Percentiles rank a stretch among this genome's conserved stretches.
phyloP scores from a whole-genome alignment of 2,888 invertebrate genomes.

The Girardia tigrina region DNA sequence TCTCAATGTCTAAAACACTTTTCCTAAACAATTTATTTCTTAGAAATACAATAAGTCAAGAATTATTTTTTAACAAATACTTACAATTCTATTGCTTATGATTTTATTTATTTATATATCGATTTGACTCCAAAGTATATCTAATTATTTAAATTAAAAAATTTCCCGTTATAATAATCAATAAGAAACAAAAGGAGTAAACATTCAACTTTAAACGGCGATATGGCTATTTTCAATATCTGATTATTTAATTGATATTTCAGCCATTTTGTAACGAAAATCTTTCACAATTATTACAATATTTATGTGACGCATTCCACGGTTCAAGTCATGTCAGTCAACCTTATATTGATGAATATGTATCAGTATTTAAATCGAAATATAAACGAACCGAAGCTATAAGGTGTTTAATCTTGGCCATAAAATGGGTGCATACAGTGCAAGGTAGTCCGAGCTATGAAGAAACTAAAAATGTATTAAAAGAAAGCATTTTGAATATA shows the following conservation, averaged over 20 bases:
- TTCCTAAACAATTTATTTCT: too few relatives aligned
- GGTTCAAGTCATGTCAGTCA: not conserved
- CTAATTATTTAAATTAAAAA: too few relatives aligned
- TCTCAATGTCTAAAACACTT: too few relatives aligned
- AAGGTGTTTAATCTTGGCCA: not conserved
- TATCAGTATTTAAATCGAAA: not conserved
- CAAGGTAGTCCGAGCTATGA: conserved; percentile 13
- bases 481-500: not conserved
- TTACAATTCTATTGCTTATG: too few relatives aligned
- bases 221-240: too few relatives aligned
- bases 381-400: not conserved
- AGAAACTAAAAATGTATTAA: not conserved
- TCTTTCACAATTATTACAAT: not conserved
- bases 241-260: not conserved
- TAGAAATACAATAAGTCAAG: too few relatives aligned
- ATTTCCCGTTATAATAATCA: too few relatives aligned
- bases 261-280: not conserved
- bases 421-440: not conserved
- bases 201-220: too few relatives aligned
- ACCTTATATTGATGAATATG: not conserved
- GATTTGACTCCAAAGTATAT: too few relatives aligned
- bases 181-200: too few relatives aligned
- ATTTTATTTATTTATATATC: too few relatives aligned
- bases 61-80: too few relatives aligned
- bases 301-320: conserved; percentile 1